Evolutionary conservation across 2,113 vertebrate species (phyloP).

Genomic region (Thalassarche chlororhynchos): DNA sequence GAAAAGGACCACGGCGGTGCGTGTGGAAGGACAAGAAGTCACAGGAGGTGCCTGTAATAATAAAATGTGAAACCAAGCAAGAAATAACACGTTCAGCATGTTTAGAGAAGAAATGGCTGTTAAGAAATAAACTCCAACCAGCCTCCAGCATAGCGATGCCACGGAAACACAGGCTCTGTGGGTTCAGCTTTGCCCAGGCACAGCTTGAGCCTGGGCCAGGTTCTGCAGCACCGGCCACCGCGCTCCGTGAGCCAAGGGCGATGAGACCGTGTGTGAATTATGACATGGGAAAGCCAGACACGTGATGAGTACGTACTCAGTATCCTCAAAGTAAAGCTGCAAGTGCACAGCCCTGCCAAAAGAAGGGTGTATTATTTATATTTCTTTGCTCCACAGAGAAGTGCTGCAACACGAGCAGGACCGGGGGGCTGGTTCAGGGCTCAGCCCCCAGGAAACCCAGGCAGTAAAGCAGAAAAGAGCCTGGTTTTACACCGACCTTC

Average conservation of each 20-base stretch:
- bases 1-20: fast-evolving
- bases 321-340: not conserved
- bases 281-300: not conserved
- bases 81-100: not conserved
- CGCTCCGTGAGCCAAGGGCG: not conserved
- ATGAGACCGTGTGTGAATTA: not conserved
- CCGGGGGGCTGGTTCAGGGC: not conserved
- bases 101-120: not conserved
- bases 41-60: not conserved
- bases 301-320: fast-evolving
- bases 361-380: not conserved
- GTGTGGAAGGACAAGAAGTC: not conserved
- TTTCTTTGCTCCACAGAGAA: not conserved
- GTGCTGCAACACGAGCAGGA: fast-evolving
- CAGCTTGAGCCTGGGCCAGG: not conserved
- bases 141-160: not conserved
- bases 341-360: not conserved
- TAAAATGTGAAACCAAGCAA: not conserved
- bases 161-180: not conserved
- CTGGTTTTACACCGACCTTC: not conserved
- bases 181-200: not conserved
- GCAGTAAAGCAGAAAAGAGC: not conserved
- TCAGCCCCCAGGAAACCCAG: not conserved
- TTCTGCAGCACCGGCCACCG: too few relatives aligned
- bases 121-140: not conserved